phyloP scores from a whole-genome alignment of 2,113 vertebrate genomes.

The Archilochus colubris region DNA sequence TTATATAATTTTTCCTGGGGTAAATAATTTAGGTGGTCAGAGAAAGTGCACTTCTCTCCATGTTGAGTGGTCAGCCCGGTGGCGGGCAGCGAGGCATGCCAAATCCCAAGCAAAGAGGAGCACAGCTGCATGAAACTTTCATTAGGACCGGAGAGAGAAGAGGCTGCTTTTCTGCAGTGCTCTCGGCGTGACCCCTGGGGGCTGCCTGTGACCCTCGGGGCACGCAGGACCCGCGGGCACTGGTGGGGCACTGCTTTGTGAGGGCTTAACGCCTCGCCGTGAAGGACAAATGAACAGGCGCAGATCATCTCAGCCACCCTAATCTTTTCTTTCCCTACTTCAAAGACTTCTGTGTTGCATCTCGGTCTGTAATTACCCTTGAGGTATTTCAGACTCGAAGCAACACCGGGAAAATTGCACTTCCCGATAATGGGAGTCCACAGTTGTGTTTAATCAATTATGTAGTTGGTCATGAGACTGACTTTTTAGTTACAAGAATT shows the following conservation, averaged over 20 bases:
- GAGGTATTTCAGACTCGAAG: constrained; percentile 80
- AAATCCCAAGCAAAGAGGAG: constrained; percentile 68
- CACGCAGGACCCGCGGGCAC: neutral
- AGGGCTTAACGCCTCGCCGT: constrained; percentile 43
- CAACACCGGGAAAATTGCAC: constrained; percentile 75
- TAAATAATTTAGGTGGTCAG: constrained; percentile 81
- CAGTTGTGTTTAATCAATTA: constrained; percentile 83
- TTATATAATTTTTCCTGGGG: constrained; percentile 69
- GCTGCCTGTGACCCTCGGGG: constrained; percentile 59
- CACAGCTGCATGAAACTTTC: constrained; percentile 73
- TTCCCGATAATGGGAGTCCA: constrained; percentile 76
- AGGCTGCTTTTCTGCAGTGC: constrained; percentile 18
- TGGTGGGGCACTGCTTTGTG: constrained; percentile 33
- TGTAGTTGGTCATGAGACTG: constrained; percentile 77
- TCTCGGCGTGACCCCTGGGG: constrained; percentile 71
- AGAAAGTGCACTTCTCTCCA: constrained; percentile 38
- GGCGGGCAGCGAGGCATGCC: constrained; percentile 51
- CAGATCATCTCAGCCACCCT: constrained; percentile 64
- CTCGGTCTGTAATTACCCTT: constrained; percentile 79
- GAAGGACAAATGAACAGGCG: constrained; percentile 75
- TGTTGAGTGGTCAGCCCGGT: constrained; percentile 58
- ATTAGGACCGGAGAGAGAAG: constrained; percentile 61
- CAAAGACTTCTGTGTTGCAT: constrained; percentile 76
- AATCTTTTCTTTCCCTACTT: constrained; percentile 79
- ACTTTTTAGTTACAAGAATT: constrained; percentile 74